Base-by-base conservation (phyloP, 2,888 invertebrate genomes). In the Andrena praecox region DNA sequence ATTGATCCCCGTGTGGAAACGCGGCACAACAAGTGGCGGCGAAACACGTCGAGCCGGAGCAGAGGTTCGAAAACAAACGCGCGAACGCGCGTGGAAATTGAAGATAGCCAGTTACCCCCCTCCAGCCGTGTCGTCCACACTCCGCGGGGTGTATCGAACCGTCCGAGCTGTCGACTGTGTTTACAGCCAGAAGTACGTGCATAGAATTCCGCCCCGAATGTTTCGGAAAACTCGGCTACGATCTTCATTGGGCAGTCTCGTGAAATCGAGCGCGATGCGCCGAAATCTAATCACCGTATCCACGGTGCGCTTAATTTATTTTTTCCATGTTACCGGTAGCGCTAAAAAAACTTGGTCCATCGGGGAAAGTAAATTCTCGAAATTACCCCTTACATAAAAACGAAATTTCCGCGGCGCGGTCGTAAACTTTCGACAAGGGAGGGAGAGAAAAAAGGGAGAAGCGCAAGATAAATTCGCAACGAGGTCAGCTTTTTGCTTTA, bases 291-390 rank as follows among this genome's bases (percentile, higher is more conserved):
- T 56, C 16, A 5, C 42, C 42, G 42, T 42, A 16, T 42, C 42
- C 42, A 16, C 42, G 12, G 42, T 42, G 42, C 5, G 42, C 42
- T 16, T 42, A 42, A 42, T 42, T 42, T 42, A 16, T 42, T 16
- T 42, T 5, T 42, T 42, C 42, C 42, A 16, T 1, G 4, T 1
- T 42, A 42, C 42, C 42, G 5, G 42, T 16, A 16, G 42, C 42
- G 42, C 42, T 42, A 42, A 42, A 42, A 42, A 42, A 42, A 16
- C 24, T 27, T 20, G 71, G 52, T 54, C 81, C 80, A 74, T 74
- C 74, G 73, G 63, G 70, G 54, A 80, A 74, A 70, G 70, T 82
- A 82, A 80, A 82, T 82, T 80, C 74, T 80, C 80, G 80, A 80
- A 80, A 82, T 80, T 70, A 80, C 70, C 75, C 31, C 80, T 80